These are phyloP conservation scores for Seira musarum DNA, from an alignment of 2,888 invertebrate species.

Conservation along the genomic window DNA sequence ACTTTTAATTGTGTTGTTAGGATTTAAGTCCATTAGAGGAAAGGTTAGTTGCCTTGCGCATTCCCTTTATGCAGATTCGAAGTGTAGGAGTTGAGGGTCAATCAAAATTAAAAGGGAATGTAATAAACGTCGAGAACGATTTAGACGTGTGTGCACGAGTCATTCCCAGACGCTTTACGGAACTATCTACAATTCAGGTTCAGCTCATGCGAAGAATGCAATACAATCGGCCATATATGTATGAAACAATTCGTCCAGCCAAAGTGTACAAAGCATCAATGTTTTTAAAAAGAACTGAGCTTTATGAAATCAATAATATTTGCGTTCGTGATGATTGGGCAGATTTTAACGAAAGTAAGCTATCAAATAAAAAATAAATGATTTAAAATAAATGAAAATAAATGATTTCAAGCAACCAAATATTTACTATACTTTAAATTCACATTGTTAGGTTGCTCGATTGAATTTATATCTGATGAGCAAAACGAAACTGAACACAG, in stretches of 20 bases:
- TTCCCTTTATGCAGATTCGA: constrained; percentile 51
- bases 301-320: too few relatives aligned
- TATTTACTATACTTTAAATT: too few relatives aligned
- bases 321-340: too few relatives aligned
- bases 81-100: constrained; percentile 41
- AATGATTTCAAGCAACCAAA: too few relatives aligned
- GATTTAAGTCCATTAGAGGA: constrained; percentile 44
- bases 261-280: constrained; percentile 42
- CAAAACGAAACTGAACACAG: too few relatives aligned
- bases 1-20: background rate
- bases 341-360: too few relatives aligned
- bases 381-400: too few relatives aligned
- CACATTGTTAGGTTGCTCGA: too few relatives aligned
- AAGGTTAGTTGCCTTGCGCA: constrained; percentile 32
- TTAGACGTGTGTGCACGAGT: constrained; percentile 48
- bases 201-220: constrained; percentile 48
- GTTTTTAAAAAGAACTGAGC: too few relatives aligned
- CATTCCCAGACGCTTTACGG: constrained; percentile 52
- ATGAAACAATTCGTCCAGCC: constrained; percentile 47
- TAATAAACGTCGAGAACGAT: constrained; percentile 58
- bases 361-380: too few relatives aligned
- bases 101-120: constrained; percentile 41
- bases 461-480: too few relatives aligned
- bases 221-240: constrained; percentile 46
- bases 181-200: constrained; percentile 50